Percentiles rank a stretch among this genome's conserved stretches.
Evolutionary conservation across 2,888 invertebrate species (phyloP).

Genomic region (Euproctis similis): DNA sequence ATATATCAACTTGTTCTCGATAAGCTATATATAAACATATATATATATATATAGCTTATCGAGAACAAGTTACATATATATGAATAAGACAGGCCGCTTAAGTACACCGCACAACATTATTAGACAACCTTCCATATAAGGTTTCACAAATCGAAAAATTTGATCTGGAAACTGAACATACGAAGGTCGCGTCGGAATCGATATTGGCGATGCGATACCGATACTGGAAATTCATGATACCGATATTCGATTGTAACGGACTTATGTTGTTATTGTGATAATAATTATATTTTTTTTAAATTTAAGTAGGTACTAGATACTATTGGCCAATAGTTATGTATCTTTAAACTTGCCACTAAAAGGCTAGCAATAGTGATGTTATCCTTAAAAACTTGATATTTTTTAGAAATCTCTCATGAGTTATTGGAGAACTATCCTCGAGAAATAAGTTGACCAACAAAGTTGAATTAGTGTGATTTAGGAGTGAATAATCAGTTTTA

Average conservation of each 20-base stretch:
- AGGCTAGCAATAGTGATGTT: constrained; percentile 7
- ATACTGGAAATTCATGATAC: constrained; percentile 24
- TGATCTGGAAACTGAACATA: constrained; percentile 12
- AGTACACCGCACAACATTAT: too few relatives aligned
- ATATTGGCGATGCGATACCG: constrained; percentile 13
- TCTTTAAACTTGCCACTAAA: constrained; percentile 10
- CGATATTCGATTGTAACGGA: constrained; percentile 22
- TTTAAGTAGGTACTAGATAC: too few relatives aligned
- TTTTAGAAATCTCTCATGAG: too few relatives aligned
- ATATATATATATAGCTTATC: too few relatives aligned
- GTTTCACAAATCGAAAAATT: constrained; percentile 37
- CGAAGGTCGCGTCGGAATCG: constrained; percentile 31
- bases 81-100: too few relatives aligned
- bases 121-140: constrained; percentile 34
- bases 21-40: too few relatives aligned
- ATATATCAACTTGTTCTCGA: too few relatives aligned
- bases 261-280: constrained; percentile 22
- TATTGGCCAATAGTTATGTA: constrained; percentile 13
- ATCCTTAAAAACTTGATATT: too few relatives aligned
- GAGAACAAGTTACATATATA: constrained; percentile 5
- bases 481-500: too few relatives aligned
- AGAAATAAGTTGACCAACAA: too few relatives aligned
- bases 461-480: too few relatives aligned
- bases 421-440: too few relatives aligned
- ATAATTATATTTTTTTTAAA: constrained; percentile 2